phyloP scores from a whole-genome alignment of 2,888 invertebrate species.

The Archaeoteleia sp. region DNA sequence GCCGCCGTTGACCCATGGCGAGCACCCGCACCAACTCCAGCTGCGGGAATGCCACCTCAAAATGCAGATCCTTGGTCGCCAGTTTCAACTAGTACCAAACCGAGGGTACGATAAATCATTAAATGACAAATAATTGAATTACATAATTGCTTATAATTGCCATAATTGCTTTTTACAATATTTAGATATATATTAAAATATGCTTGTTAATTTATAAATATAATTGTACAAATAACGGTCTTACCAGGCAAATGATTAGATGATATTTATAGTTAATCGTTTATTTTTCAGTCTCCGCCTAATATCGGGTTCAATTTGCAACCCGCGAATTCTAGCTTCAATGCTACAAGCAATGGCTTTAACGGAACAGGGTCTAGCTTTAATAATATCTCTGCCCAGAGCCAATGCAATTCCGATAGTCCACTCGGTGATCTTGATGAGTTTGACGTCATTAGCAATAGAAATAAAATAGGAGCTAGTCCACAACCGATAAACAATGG shows the following conservation, averaged over 20 bases:
- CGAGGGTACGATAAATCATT: slow-evolving; percentile 21
- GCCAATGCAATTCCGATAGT: slow-evolving; percentile 63
- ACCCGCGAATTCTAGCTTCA: slow-evolving; percentile 60
- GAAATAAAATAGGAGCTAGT: slow-evolving; percentile 77
- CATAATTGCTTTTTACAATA: slow-evolving; percentile 1
- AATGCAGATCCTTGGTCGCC: slow-evolving; percentile 77
- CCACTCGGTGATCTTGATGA: slow-evolving; percentile 87
- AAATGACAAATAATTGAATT: too few relatives aligned
- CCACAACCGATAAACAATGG: slow-evolving; percentile 70
- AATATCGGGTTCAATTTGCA: slow-evolving; percentile 69
- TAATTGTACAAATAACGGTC: too few relatives aligned
- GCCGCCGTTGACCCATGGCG: slow-evolving; percentile 71
- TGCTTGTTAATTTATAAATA: too few relatives aligned
- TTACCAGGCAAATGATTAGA: slow-evolving; percentile 18
- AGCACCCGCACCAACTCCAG: slow-evolving; percentile 61
- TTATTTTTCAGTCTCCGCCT: slow-evolving; percentile 58
- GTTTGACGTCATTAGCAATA: slow-evolving; percentile 90
- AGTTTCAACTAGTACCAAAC: slow-evolving; percentile 65
- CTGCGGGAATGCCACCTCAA: slow-evolving; percentile 63
- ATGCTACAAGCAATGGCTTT: slow-evolving; percentile 67
- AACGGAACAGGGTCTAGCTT: slow-evolving; percentile 65
- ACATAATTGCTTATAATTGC: background rate
- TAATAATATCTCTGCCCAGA: slow-evolving; percentile 63
- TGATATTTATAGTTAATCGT: background rate
- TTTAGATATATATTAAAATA: background rate